Conservation (phyloP, 37 sponge, comb jelly and placozoan species). For the Halichondria panicea region DNA sequence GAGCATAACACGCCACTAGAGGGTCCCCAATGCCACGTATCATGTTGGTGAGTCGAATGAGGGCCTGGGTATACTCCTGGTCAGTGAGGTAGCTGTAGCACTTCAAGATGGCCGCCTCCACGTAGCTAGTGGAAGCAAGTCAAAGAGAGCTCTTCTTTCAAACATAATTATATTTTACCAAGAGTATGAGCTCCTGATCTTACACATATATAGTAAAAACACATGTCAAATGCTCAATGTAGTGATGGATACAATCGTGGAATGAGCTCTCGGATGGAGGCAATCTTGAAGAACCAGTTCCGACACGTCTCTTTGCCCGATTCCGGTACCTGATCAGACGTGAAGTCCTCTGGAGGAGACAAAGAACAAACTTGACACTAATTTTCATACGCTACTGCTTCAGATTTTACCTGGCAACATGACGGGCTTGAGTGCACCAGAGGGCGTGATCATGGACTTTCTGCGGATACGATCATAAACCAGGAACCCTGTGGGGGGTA, state of each 20-base stretch:
- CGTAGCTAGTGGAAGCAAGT: slow-evolving; percentile 58
- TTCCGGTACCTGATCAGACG: slow-evolving; percentile 93
- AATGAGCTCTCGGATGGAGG: slow-evolving; percentile 94
- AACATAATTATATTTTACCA: neutral
- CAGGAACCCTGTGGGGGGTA: slow-evolving; percentile 54
- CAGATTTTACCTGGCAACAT: slow-evolving; percentile 64
- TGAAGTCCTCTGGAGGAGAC: slow-evolving; percentile 66
- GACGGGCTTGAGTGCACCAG: slow-evolving; percentile 45
- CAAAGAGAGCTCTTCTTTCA: slow-evolving; percentile 8
- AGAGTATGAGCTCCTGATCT: neutral
- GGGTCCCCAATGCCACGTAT: slow-evolving; percentile 94
- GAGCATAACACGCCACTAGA: slow-evolving; percentile 88
- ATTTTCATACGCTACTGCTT: neutral
- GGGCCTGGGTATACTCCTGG: slow-evolving; percentile 82
- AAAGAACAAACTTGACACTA: slow-evolving; percentile 1
- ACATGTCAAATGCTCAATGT: neutral
- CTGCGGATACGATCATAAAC: slow-evolving; percentile 88
- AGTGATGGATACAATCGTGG: slow-evolving; percentile 87
- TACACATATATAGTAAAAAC: neutral
- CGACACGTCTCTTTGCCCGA: slow-evolving; percentile 95
- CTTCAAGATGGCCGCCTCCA: slow-evolving; percentile 92
- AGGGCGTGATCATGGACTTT: slow-evolving; percentile 66
- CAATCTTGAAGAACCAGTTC: slow-evolving; percentile 99
- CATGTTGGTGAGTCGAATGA: slow-evolving; percentile 76
- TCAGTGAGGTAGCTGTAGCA: slow-evolving; percentile 91